A percentile compares a stretch with the other conserved stretches of the same genome.
These are phyloP conservation scores for Siniperca undulata DNA, from an alignment of 2,797 vertebrate genomes.

Conservation along the genomic window DNA sequence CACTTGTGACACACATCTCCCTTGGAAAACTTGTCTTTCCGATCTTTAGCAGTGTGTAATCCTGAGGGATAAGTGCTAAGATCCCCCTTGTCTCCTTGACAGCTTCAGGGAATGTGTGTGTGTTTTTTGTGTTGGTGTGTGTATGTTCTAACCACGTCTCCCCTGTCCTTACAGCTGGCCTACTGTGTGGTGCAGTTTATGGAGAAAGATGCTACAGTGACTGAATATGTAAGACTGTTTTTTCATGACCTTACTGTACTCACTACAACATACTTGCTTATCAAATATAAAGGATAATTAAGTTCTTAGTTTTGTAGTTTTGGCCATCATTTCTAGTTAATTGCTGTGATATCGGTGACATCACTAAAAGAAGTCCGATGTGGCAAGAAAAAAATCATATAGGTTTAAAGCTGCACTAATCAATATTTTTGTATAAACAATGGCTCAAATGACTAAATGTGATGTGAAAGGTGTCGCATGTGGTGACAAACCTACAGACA, in stretches of 20 bases:
- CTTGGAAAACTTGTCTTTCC: slow-evolving; percentile 76
- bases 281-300: not conserved
- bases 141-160: slow-evolving; percentile 49
- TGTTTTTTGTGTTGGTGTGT: slow-evolving; percentile 9
- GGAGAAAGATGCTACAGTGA: slow-evolving; percentile 95
- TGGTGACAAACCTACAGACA: not conserved
- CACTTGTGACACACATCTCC: slow-evolving; percentile 10
- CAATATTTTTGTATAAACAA: not conserved
- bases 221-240: slow-evolving; percentile 91
- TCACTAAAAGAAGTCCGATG: not conserved
- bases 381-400: not conserved
- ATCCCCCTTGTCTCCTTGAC: slow-evolving; percentile 69
- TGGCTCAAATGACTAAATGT: not conserved
- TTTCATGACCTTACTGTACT: not conserved
- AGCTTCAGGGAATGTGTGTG: slow-evolving; percentile 42
- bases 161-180: slow-evolving; percentile 86
- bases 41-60: slow-evolving; percentile 72
- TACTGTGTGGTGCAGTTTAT: slow-evolving; percentile 97
- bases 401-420: slow-evolving; percentile 1
- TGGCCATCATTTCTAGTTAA: not conserved
- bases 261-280: not conserved
- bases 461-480: not conserved
- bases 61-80: slow-evolving; percentile 72
- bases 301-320: not conserved
- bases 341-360: not conserved